Conservation (phyloP, 2,113 vertebrate genomes). For the Manacus vitellinus region DNA sequence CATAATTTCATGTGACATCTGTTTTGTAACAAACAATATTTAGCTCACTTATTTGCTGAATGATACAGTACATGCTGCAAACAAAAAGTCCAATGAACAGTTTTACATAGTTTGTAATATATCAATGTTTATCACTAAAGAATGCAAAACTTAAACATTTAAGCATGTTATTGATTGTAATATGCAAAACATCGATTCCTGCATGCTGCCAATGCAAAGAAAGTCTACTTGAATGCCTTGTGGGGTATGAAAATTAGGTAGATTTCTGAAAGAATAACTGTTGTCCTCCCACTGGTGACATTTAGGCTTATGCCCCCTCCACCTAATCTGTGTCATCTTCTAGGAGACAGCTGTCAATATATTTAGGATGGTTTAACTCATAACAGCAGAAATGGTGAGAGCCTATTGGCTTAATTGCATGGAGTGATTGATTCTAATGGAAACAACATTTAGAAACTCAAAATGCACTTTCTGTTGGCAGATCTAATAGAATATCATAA, state of each 20-base stretch:
- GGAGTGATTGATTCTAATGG: conserved; percentile 92
- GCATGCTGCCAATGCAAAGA: conserved; percentile 87
- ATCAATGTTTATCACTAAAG: conserved; percentile 83
- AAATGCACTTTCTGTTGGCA: conserved; percentile 80
- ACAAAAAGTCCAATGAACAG: conserved; percentile 84
- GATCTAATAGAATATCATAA: conserved; percentile 68
- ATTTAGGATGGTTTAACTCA: conserved; percentile 86
- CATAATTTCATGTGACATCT: conserved; percentile 89
- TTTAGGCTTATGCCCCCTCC: conserved; percentile 79
- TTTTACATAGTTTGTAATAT: conserved; percentile 79
- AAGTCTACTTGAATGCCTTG: conserved; percentile 82
- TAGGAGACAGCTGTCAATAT: conserved; percentile 90
- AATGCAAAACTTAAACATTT: conserved; percentile 80
- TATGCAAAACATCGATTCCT: conserved; percentile 81
- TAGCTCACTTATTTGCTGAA: conserved; percentile 88
- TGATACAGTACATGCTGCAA: conserved; percentile 83
- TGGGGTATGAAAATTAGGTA: conserved; percentile 79
- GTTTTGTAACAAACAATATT: conserved; percentile 90
- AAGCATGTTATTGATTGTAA: conserved; percentile 80
- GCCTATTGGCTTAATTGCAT: conserved; percentile 89
- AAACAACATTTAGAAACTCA: conserved; percentile 86
- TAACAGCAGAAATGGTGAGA: conserved; percentile 88
- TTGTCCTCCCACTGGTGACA: conserved; percentile 77
- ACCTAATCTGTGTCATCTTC: conserved; percentile 73
- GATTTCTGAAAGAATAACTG: conserved; percentile 72